Evolutionary conservation across 2,797 vertebrate genomes (phyloP), one percentile per base, ranked within the genome.

Genomic region (Catamblyrhynchus diadema): DNA sequence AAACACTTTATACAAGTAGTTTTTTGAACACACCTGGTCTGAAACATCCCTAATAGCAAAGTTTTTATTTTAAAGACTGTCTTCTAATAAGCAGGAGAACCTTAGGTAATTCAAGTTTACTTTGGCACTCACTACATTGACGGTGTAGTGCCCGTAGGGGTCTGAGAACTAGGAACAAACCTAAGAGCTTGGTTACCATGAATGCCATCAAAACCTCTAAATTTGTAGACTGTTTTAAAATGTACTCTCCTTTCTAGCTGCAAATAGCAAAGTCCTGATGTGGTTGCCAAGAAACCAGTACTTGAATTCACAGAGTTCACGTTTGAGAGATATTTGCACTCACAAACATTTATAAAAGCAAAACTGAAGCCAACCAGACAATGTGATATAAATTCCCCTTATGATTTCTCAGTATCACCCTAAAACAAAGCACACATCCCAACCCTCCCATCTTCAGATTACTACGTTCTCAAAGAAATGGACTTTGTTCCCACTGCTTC

Each of bases 261-360:
- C 91, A 94, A 89, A 87, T 83, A 95, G 88, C 72, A 37, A 93
- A 93, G 61, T 92, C 81, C 81, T 87, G 57, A 93, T 87, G 81
- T 66, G 81, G 91, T 96, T 96, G 94, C 92, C 92, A 95, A 96
- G 94, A 94, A 95, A 96, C 92, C 88, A 81, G 79, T 37, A 86
- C 65, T 92, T 87, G 89, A 8, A 86, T 74, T 86, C 85, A 88
- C 41, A 78, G 90, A 91, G 92, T 83, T 97, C 81, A 81, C 1
- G 0, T 94, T 54, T 71, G 61, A 95, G 86, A 88, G 74, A 85
- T 42, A 91, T 59, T 83, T 91, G 81, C 65, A 80, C 90, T 93
- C 81, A 74, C 14, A 86, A 85, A 88, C 50, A 78, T 78, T 87
- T 67, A 72, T 44, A 48, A 90, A 89, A 95, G 72, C 35, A 92